A percentile compares a stretch with the other conserved stretches of the same genome.
Conservation (phyloP, 2,113 vertebrate genomes). For the Campylomormyrus numenius region DNA sequence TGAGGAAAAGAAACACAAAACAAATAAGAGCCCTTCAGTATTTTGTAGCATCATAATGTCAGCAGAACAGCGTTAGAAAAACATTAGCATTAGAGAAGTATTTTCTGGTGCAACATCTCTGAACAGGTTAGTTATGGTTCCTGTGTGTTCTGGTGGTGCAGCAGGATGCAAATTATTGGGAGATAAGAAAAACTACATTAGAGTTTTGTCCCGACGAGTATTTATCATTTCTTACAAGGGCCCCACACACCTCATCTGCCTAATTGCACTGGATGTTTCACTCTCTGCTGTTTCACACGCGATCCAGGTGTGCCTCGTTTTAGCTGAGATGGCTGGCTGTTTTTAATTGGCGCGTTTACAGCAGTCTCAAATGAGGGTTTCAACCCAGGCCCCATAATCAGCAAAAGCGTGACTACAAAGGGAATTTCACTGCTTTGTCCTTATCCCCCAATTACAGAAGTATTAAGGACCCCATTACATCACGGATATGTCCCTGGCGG, state of each 20-base stretch:
- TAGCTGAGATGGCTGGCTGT: neutral
- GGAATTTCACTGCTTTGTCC: constrained; percentile 10
- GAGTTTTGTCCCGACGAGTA: neutral
- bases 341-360: neutral
- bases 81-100: neutral
- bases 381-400: neutral
- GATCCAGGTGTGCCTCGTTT: neutral
- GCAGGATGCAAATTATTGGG: neutral
- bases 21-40: neutral
- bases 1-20: neutral
- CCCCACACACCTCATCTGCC: neutral
- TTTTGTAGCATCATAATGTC: neutral
- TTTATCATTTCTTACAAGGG: neutral
- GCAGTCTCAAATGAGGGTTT: neutral
- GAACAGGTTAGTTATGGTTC: neutral
- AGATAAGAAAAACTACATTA: neutral
- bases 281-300: neutral
- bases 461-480: constrained; percentile 1
- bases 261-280: neutral
- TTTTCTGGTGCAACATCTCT: neutral
- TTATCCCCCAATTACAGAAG: neutral
- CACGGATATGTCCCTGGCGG: neutral
- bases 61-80: neutral
- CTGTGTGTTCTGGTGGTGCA: neutral
- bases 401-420: constrained; percentile 3